Evolutionary conservation across 2,797 vertebrate species (phyloP).

Genomic region (Sebastes glaucus): DNA sequence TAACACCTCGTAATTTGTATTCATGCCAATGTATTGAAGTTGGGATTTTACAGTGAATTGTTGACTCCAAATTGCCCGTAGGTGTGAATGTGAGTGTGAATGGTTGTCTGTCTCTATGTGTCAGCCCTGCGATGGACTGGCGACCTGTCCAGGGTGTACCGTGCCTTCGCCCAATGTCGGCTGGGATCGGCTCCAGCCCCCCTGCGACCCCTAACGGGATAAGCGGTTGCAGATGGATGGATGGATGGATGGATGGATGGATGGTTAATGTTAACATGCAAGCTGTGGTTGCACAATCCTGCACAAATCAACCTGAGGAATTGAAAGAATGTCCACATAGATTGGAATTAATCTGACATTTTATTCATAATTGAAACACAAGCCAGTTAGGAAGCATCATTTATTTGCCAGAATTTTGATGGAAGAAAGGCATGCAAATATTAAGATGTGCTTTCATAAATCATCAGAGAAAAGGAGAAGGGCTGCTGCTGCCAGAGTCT

Average conservation of each 20-base stretch:
- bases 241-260: too few relatives aligned
- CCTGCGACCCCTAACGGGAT: too few relatives aligned
- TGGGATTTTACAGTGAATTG: not conserved
- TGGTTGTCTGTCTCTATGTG: too few relatives aligned
- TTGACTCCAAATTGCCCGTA: too few relatives aligned
- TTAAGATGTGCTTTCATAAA: constrained; percentile 1
- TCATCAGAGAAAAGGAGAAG: not conserved
- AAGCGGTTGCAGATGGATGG: too few relatives aligned
- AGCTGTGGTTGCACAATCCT: not conserved
- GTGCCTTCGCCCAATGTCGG: too few relatives aligned
- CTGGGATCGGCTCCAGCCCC: too few relatives aligned
- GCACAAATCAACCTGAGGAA: not conserved
- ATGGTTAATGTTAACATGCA: not conserved
- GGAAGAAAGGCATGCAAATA: not conserved
- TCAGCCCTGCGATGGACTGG: too few relatives aligned
- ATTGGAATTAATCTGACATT: not conserved
- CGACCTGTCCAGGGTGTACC: too few relatives aligned
- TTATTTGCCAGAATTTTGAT: not conserved
- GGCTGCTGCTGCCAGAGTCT: not conserved
- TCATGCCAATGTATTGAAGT: not conserved
- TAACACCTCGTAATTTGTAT: not conserved
- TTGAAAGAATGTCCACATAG: not conserved
- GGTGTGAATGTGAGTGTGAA: too few relatives aligned
- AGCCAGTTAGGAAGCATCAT: not conserved
- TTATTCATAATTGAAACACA: not conserved